Evolutionary conservation across 2,797 vertebrate genomes (phyloP), one percentile per base, ranked within the genome.

Genomic region (Malacoraja senta): DNA sequence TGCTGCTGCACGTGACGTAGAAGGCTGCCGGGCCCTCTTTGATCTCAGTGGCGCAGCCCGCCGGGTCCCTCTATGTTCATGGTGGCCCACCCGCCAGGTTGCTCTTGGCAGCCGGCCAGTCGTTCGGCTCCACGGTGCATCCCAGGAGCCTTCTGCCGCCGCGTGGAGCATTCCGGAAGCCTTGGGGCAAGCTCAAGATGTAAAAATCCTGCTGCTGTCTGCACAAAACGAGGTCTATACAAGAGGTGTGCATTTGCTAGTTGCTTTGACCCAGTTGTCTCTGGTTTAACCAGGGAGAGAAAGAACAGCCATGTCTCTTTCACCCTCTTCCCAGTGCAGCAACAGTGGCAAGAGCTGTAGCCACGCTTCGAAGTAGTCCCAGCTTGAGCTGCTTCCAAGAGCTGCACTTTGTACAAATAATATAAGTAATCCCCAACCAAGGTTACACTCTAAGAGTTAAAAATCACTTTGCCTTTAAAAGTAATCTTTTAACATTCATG

Each of bases 341-440:
- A 86, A 58, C 4, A 61, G 15, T 15, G 6, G 15, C 65, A 17
- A 21, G 15, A 15, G 29, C 19, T 63, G 35, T 63, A 19, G 61
- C 1, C 32, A 8, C 35, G 13, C 84, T 88, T 68, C 35, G 12
- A 88, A 63, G 63, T 32, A 35, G 65, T 35, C 65, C 61, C 84
- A 35, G 7, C n/a, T 76, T 92, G 71, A 76, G 72, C 24, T 74
- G 90, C 35, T 92, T 92, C 90, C 74, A 92, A 92, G 71, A 53
- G 38, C 44, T 92, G 90, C 74, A 26, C 71, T 88, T 35, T 88
- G 84, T 32, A 35, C 61, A 88, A 88, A 88, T 88, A 35, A 21
- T 21, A 32, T 17, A 68, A 88, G 35, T 32, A 17, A 19, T 68
- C 63, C 19, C 63, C 15, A 88, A 68, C 35, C 65, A n/a, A 71